Evolutionary conservation across 2,888 invertebrate genomes (phyloP), one percentile per base, ranked within the genome.

Genomic region (Scotopteryx bipunctaria): DNA sequence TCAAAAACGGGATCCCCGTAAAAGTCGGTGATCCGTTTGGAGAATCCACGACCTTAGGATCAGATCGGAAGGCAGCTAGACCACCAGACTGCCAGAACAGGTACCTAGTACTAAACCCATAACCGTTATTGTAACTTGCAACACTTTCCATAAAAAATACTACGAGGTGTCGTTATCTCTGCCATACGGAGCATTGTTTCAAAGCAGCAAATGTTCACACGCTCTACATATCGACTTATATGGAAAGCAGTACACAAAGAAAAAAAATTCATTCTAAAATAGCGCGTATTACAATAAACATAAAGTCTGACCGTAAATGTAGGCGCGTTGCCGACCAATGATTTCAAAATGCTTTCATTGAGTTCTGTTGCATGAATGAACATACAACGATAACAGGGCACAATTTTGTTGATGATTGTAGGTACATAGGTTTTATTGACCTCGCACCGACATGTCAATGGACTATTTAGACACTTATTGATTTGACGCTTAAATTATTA

Each of bases 141-240:
- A 35, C 32, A 50, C 50, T 51, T 35, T 51, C 50, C 33, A 35
- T 45, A 51, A 40, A 49, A 48, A 33, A 29, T 29, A 29, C 27
- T 35, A 41, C 38, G 29, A 46, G 42, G 32, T 25, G 36, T 45
- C 53, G 50, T 53, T 50, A 55, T 59, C 59, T 67, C 57, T 61
- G 61, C 61, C 61, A 62, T 64, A 32, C 36, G 25, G 52, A 66
- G 57, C 66, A 71, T 78, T 76, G 67, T 69, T 65, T 57, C 53
- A 16, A 42, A 54, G 49, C 65, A 71, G 49, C 71, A 69, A 66
- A 68, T 73, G 78, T 83, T 83, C 80, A 63, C 82, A 81, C 76
- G 79, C 67, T 69, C 79, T 64, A 78, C 67, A 78, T 74, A 73
- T 61, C 61, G 60, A 59, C 57, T 60, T 64, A 67, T 61, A 70